Conservation (phyloP, 2,113 vertebrate species). For the Calidris pugnax region DNA sequence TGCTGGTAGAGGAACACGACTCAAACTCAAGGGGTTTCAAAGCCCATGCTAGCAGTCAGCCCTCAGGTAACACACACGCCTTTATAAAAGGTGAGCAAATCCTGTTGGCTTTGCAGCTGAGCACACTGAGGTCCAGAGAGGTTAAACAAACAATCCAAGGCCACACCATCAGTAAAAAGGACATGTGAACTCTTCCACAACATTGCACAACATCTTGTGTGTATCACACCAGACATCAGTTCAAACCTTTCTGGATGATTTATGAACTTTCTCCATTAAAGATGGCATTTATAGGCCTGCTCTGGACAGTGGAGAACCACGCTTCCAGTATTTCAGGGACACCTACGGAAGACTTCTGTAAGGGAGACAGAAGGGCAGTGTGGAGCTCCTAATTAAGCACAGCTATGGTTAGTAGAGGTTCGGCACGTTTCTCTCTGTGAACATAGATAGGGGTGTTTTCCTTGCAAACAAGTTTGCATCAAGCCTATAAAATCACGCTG, state of each 20-base stretch:
- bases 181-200: neutral
- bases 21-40: neutral
- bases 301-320: neutral
- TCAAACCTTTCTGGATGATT: neutral
- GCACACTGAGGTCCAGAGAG: neutral
- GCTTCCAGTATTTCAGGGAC: neutral
- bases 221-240: neutral
- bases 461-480: neutral
- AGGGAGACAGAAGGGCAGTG: neutral
- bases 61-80: neutral
- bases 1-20: neutral
- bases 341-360: neutral
- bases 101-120: neutral
- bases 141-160: neutral
- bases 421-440: neutral
- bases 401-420: neutral
- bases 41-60: neutral
- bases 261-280: neutral
- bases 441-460: neutral
- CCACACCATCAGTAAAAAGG: neutral
- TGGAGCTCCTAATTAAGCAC: neutral
- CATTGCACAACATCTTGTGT: neutral
- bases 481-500: neutral
- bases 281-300: neutral
- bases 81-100: neutral